Evolutionary conservation across 2,888 invertebrate genomes (phyloP).

Genomic region (Diaprepes abbreviatus): DNA sequence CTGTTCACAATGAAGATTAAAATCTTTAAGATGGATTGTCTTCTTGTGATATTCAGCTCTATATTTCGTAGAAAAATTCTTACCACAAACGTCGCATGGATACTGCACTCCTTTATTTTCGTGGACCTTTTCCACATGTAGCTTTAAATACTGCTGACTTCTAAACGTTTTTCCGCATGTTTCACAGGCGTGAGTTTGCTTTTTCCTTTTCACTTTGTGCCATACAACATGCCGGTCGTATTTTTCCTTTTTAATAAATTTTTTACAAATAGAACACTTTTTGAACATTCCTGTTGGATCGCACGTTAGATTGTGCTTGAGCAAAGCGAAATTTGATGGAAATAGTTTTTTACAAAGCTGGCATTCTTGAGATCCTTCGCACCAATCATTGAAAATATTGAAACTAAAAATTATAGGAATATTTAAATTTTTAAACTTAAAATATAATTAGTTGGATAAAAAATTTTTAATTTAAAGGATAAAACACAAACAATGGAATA

Average conservation of each 20-base stretch:
- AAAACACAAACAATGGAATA: no score
- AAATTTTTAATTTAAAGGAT: no score
- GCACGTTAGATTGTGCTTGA: conserved; percentile 42
- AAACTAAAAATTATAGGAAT: conserved; percentile 20
- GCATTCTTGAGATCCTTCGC: conserved; percentile 25
- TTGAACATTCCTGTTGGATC: conserved; percentile 33
- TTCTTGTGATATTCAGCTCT: conserved; percentile 70
- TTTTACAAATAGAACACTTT: conserved; percentile 32
- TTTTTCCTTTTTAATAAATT: conserved; percentile 41
- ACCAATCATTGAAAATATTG: conserved; percentile 22
- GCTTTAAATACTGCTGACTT: conserved; percentile 51
- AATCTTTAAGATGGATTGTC: conserved; percentile 50
- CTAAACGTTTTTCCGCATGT: conserved; percentile 56
- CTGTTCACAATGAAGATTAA: conserved; percentile 49
- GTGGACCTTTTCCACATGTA: conserved; percentile 52
- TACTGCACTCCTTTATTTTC: conserved; percentile 36
- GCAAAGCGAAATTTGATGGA: conserved; percentile 31
- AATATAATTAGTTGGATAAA: no score
- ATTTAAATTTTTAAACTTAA: no score
- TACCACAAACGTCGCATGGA: conserved; percentile 54
- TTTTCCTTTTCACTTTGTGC: conserved; percentile 51
- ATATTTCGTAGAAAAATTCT: conserved; percentile 67
- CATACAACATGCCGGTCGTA: conserved; percentile 40
- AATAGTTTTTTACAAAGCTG: conserved; percentile 31
- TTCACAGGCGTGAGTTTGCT: conserved; percentile 27